Evolutionary conservation across 2,888 invertebrate genomes (phyloP), one percentile per base, ranked within the genome.

Genomic region (Eutolmus rufibarbis): DNA sequence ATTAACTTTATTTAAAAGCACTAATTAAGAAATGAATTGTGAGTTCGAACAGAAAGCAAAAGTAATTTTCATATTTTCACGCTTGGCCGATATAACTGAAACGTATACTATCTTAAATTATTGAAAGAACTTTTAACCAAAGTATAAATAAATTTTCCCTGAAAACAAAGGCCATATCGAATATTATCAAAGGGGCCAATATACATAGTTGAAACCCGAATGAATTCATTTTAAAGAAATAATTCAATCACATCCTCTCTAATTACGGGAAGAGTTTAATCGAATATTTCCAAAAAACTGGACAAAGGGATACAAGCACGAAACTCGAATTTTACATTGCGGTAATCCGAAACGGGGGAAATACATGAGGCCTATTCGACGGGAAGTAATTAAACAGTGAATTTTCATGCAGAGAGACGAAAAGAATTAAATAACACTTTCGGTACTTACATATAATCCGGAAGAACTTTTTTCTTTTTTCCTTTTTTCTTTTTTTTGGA

Each of bases 381-480:
- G 43, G 19, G 43, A 78, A 78, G 43, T 78, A 78, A 78, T 43
- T 78, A 43, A n/a, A 46, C 43, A 78, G 37, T 40, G 37, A 43
- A 78, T 43, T 40, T 40, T 43, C 78, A 37, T 23, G 7, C 40
- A 78, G 37, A 43, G 14, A 19, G 23, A n/a, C 37, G 40, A 12
- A 78, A 43, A 78, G 43, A 78, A 46, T 78, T 78, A 78, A 78
- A 78, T 43, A 78, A 78, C 78, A 43, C 43, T 78, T 78, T 78
- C 19, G 23, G 78, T 46, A 78, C 78, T 78, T 78, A 46, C 12
- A 46, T 46, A 28, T 46, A 43, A 78, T 12, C 78, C 78, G 78
- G 78, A 40, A 43, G 43, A 78, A 19, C 23, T 14, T 43, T 43
- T 78, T 66, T 57, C 1, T 19, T 57, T 77, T 57, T 23, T n/a